Evolutionary conservation across 1,140 invertebrate species (phyloP).

Genomic region (Drosophila teissieri): DNA sequence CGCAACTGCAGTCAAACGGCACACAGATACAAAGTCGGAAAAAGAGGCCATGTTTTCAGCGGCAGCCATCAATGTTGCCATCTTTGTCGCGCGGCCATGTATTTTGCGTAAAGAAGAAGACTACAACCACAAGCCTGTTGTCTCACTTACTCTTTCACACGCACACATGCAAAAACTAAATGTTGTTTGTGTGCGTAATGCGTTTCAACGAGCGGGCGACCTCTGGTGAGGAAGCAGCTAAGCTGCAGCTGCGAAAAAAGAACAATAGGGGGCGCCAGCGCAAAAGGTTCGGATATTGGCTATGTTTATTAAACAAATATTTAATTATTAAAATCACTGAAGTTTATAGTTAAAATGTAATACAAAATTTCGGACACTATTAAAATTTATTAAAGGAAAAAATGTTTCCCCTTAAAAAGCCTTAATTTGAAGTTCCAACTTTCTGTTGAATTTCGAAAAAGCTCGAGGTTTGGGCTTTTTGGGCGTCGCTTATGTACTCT

Average conservation of each 20-base stretch:
- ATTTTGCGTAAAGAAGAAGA: constrained; percentile 14
- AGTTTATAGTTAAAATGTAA: background rate
- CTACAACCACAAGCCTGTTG: too few species aligned
- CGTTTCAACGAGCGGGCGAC: constrained; percentile 21
- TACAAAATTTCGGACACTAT: background rate
- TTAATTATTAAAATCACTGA: background rate
- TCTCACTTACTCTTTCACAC: constrained; percentile 11
- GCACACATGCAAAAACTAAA: background rate
- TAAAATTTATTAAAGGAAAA: background rate
- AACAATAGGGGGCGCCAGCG: constrained; percentile 41
- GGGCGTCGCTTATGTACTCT: constrained; percentile 63
- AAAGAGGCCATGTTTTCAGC: constrained; percentile 34
- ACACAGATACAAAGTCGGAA: constrained; percentile 30
- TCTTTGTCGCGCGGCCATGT: constrained; percentile 20
- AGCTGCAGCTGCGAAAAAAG: constrained; percentile 10
- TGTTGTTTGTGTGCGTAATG: constrained; percentile 44
- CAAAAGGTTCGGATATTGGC: constrained; percentile 40
- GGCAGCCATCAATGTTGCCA: constrained; percentile 36
- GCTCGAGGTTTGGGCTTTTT: constrained; percentile 55
- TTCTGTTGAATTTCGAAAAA: constrained; percentile 56
- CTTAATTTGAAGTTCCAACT: constrained; percentile 19
- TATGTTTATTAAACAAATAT: background rate
- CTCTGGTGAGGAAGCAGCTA: constrained; percentile 20
- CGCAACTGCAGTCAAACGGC: background rate
- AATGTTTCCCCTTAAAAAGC: constrained; percentile 22